Percentiles rank a stretch among this genome's conserved stretches.
These are phyloP conservation scores for Knipowitschia caucasica DNA, from an alignment of 2,797 vertebrate species.

Conservation along the genomic window DNA sequence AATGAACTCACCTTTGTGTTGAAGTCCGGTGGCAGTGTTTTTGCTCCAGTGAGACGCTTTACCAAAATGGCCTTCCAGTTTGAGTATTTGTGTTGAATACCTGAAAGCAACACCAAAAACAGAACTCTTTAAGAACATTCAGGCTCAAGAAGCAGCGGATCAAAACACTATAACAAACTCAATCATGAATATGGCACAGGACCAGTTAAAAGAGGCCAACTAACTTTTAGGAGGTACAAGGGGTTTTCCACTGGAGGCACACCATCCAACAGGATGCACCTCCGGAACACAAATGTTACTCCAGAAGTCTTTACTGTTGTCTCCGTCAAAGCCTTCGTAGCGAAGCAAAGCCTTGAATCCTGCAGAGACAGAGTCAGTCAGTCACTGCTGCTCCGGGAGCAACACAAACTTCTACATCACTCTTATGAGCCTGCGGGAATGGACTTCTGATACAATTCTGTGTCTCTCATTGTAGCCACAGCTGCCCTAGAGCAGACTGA, in stretches of 20 bases:
- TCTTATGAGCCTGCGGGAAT: too few species aligned
- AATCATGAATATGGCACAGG: background rate
- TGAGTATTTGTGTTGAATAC: slow-evolving; percentile 95
- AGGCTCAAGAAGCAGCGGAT: background rate
- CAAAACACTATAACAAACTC: background rate
- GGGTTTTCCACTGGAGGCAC: slow-evolving; percentile 92
- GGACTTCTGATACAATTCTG: too few species aligned
- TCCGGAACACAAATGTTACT: slow-evolving; percentile 91
- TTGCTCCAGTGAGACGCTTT: slow-evolving; percentile 98
- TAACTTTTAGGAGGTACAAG: slow-evolving; percentile 96
- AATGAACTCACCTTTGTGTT: slow-evolving; percentile 83
- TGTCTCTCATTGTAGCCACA: too few species aligned
- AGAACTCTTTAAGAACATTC: background rate
- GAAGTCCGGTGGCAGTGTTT: slow-evolving; percentile 97
- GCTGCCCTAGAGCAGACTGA: too few species aligned
- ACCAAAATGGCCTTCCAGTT: slow-evolving; percentile 99
- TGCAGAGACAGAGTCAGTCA: slow-evolving; percentile 33
- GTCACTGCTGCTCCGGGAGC: too few species aligned
- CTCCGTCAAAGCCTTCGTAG: slow-evolving; percentile 96
- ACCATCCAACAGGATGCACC: slow-evolving; percentile 97
- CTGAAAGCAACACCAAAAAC: slow-evolving; percentile 61
- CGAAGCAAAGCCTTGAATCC: slow-evolving; percentile 94
- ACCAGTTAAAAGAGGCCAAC: background rate
- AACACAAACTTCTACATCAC: too few species aligned
- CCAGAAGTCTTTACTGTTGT: slow-evolving; percentile 95